phyloP scores from a whole-genome alignment of 2,888 invertebrate species.

The Eristalis tenax region DNA sequence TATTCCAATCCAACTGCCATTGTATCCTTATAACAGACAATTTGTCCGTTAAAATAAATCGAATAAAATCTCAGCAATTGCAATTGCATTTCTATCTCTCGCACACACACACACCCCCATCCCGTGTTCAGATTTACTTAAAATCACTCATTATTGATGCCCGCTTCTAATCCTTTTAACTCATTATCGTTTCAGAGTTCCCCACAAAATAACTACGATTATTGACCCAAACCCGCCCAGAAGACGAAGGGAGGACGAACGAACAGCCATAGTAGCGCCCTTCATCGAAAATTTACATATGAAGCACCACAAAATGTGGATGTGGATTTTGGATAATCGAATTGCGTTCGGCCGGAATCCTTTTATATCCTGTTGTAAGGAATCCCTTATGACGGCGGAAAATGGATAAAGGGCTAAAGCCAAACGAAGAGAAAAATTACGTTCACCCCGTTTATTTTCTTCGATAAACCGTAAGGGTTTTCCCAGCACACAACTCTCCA shows the following conservation, averaged over 20 bases:
- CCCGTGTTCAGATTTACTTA: conserved; percentile 5
- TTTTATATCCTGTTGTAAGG: conserved; percentile 67
- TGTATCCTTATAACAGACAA: no score
- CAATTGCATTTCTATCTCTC: background rate
- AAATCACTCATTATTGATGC: conserved; percentile 14
- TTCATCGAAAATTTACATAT: conserved; percentile 67
- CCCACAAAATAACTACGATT: conserved; percentile 52
- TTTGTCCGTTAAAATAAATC: no score
- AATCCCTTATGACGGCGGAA: conserved; percentile 69
- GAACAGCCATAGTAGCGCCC: conserved; percentile 1
- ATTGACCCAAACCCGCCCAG: conserved; percentile 20
- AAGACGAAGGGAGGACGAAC: background rate
- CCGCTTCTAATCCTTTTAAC: conserved; percentile 49
- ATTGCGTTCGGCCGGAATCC: conserved; percentile 71
- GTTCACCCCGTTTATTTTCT: conserved; percentile 66
- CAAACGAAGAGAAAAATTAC: conserved; percentile 71
- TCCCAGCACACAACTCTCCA: conserved; percentile 9
- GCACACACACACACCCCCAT: background rate
- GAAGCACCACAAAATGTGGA: conserved; percentile 70
- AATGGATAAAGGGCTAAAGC: conserved; percentile 70
- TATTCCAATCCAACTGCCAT: no score
- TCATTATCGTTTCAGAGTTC: conserved; percentile 56
- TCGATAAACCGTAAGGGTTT: conserved; percentile 57
- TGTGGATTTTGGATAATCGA: conserved; percentile 72
- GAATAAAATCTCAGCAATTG: background rate